These are phyloP conservation scores for Dryocosmus kuriphilus DNA, from an alignment of 2,888 invertebrate genomes.

Conservation along the genomic window DNA sequence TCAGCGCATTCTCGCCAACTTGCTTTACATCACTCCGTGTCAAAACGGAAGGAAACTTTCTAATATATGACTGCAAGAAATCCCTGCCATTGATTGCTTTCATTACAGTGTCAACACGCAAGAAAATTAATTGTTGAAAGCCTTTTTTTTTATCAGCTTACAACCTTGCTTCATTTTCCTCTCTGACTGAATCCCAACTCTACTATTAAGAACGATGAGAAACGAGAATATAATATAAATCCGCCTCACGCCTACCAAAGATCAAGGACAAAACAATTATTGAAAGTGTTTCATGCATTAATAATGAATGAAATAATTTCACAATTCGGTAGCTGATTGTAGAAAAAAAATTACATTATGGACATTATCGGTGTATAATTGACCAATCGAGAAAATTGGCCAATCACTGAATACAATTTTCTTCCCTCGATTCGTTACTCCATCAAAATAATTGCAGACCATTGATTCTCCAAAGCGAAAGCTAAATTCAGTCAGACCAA, in stretches of 20 bases:
- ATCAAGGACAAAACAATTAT: constrained; percentile 1
- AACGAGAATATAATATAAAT: not conserved
- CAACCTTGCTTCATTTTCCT: not conserved
- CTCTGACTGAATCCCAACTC: not conserved
- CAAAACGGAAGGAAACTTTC: constrained; percentile 20
- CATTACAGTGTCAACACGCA: constrained; percentile 24
- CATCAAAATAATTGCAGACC: constrained; percentile 8
- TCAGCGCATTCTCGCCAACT: constrained; percentile 1
- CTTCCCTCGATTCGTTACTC: not conserved
- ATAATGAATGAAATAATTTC: constrained; percentile 1
- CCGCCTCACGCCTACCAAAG: not conserved
- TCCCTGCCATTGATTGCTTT: constrained; percentile 19
- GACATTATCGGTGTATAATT: not conserved
- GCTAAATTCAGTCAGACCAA: not conserved
- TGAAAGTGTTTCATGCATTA: constrained; percentile 4
- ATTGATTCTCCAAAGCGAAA: constrained; percentile 15
- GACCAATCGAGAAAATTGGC: constrained; percentile 6
- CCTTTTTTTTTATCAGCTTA: constrained; percentile 6
- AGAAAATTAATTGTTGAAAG: constrained; percentile 1
- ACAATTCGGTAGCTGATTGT: constrained; percentile 1
- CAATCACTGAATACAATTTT: constrained; percentile 5
- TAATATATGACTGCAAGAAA: constrained; percentile 28
- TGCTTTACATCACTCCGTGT: constrained; percentile 19
- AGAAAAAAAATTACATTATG: not conserved
- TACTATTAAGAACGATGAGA: constrained; percentile 12